phyloP scores from a whole-genome alignment of 1,140 invertebrate species.

The Ganaspis sp. region DNA sequence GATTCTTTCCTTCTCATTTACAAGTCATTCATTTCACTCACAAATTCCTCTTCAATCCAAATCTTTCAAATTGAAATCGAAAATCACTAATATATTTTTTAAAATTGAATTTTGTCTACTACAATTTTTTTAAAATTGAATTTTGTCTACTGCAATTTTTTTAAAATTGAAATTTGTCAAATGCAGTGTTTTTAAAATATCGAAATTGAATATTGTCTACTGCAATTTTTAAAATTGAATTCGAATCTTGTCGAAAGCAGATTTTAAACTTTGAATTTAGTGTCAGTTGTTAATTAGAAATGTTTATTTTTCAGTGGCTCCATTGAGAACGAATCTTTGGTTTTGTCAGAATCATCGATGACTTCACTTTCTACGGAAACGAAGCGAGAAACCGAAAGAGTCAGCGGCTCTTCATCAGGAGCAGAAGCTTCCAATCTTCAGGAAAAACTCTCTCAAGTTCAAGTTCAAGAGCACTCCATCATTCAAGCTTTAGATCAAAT shows the following conservation, averaged over 20 bases:
- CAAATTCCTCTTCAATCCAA: background rate
- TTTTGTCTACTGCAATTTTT: too few relatives aligned
- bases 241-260: too few relatives aligned
- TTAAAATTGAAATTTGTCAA: too few relatives aligned
- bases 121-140: too few relatives aligned
- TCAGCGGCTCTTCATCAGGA: constrained; percentile 9
- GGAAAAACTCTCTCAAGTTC: constrained; percentile 19
- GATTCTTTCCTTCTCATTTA: background rate
- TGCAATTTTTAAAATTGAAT: too few relatives aligned
- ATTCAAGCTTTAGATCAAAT: constrained; percentile 48
- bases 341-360: constrained; percentile 31
- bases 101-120: too few relatives aligned
- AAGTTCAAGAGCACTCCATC: constrained; percentile 16
- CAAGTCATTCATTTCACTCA: background rate
- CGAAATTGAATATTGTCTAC: too few relatives aligned
- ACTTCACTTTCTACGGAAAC: constrained; percentile 33
- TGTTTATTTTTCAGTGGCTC: constrained; percentile 31
- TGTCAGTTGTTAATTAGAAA: too few relatives aligned
- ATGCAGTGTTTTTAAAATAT: too few relatives aligned
- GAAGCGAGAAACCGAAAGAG: constrained; percentile 25
- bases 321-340: background rate
- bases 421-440: background rate
- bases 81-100: too few relatives aligned
- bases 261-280: too few relatives aligned
- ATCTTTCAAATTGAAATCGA: too few relatives aligned